A percentile compares a stretch with the other conserved stretches of the same genome.
Conservation (phyloP, 64 coral and sea anemone genomes). For the Stichodactyla helianthus region DNA sequence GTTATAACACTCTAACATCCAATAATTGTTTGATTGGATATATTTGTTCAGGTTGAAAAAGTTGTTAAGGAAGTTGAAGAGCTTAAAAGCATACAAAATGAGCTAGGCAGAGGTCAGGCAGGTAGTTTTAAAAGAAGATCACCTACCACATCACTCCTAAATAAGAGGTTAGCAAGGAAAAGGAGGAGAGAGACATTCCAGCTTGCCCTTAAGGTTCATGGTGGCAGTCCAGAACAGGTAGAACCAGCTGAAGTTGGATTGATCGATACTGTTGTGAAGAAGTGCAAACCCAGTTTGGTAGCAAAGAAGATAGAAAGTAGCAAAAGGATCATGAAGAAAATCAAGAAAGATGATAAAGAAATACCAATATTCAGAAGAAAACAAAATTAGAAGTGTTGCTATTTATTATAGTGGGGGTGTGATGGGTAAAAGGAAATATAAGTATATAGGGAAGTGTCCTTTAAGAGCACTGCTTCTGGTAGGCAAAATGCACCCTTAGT, state of each 20-base stretch:
- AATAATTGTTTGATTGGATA: neutral
- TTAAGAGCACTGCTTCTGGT: neutral
- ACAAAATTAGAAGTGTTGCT: slow-evolving; percentile 23
- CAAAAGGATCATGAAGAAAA: slow-evolving; percentile 25
- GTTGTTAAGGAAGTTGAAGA: neutral
- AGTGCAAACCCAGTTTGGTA: slow-evolving; percentile 23
- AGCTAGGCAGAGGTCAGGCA: neutral
- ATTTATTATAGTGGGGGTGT: slow-evolving; percentile 21
- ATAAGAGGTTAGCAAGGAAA: neutral
- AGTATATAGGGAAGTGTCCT: slow-evolving; percentile 3
- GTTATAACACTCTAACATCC: neutral
- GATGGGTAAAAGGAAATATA: neutral
- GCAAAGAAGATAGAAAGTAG: slow-evolving; percentile 25
- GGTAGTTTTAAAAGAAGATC: neutral
- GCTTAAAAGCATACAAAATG: neutral
- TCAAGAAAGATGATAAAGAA: slow-evolving; percentile 28
- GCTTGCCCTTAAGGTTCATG: neutral
- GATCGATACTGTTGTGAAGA: slow-evolving; percentile 27
- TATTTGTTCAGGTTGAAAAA: neutral
- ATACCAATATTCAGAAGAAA: slow-evolving; percentile 15
- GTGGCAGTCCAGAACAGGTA: neutral
- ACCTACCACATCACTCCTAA: neutral
- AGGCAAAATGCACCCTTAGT: neutral
- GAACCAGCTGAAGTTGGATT: slow-evolving; percentile 40
- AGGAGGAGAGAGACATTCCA: neutral